Evolutionary conservation across 2,888 invertebrate genomes (phyloP), one percentile per base, ranked within the genome.

Genomic region (Euzetes globulus): DNA sequence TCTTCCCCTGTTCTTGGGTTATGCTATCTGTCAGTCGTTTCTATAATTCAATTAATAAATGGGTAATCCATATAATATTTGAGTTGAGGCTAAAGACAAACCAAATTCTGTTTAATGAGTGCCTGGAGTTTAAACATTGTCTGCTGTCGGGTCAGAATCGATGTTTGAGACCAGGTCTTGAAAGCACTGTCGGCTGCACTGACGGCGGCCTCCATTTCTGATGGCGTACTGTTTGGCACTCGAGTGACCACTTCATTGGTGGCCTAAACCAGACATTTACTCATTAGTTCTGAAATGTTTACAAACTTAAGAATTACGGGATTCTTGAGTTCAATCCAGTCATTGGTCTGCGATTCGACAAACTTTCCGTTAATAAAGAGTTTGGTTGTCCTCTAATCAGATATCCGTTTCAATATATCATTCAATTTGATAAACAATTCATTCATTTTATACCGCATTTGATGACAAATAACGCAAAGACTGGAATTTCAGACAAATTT

Each of bases 1-100:
- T 99, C 83, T 99, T 99, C 74, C 99, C 99, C 84, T 99, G 98
- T 82, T 99, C 99, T 79, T 87, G 85, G 1, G 98, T 98, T 77
- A 99, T 92, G 82, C 89, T 93, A 78, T 89, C 89, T 0, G 98
- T 96, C 78, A 99, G 83, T 82, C 90, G 89, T 84, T 90, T 89
- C 87, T 88, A 78, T 11, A 58, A 11, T 25, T n/a, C 75, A 72
- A 72, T 77, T 27, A 33, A 72, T 70, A 25, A n/a, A 58, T 60
- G 47, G n/a, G n/a, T n/a, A 63, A 74, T 72, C 11, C 47, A 15
- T 33, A 45, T 19, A n/a, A 68, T 29, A 55, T 29, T 33, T 6
- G 13, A 65, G 45, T 41, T 4, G 13, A 41, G 25, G 19, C 58
- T 1, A 17, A 55, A 71, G n/a, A 71, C 79, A 77, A 76, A 86